Evolutionary conservation across 2,797 vertebrate species (phyloP).

Genomic region (Lepidocolaptes lacrymiger): DNA sequence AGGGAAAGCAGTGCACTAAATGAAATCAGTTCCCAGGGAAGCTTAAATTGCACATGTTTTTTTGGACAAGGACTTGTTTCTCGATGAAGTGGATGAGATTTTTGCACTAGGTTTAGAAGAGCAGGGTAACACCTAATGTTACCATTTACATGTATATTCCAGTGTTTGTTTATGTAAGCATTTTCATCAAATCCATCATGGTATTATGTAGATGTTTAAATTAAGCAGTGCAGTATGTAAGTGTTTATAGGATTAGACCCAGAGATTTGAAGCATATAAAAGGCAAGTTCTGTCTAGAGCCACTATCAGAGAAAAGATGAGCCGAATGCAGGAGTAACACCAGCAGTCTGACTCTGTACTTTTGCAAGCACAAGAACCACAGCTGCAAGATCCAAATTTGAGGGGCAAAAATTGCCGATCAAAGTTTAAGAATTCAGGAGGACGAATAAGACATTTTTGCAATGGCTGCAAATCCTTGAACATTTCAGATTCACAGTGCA

Average conservation of each 20-base stretch:
- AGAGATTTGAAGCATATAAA: background rate
- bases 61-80: background rate
- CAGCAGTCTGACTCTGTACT: background rate
- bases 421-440: conserved; percentile 13
- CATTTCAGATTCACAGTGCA: background rate
- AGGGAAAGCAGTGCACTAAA: background rate
- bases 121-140: background rate
- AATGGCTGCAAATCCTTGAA: background rate
- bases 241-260: conserved; percentile 6
- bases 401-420: background rate
- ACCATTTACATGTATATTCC: background rate
- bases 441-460: background rate
- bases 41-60: background rate
- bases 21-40: background rate
- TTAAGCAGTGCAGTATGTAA: background rate
- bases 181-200: background rate
- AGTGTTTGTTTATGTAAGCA: background rate
- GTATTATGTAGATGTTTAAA: background rate
- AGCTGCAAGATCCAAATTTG: background rate
- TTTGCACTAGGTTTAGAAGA: background rate
- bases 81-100: background rate
- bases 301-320: background rate
- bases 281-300: background rate
- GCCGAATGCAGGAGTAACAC: background rate
- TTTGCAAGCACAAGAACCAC: background rate